These are phyloP conservation scores for Protomyctophum bolini DNA, from an alignment of 2,113 vertebrate species.

Conservation along the genomic window DNA sequence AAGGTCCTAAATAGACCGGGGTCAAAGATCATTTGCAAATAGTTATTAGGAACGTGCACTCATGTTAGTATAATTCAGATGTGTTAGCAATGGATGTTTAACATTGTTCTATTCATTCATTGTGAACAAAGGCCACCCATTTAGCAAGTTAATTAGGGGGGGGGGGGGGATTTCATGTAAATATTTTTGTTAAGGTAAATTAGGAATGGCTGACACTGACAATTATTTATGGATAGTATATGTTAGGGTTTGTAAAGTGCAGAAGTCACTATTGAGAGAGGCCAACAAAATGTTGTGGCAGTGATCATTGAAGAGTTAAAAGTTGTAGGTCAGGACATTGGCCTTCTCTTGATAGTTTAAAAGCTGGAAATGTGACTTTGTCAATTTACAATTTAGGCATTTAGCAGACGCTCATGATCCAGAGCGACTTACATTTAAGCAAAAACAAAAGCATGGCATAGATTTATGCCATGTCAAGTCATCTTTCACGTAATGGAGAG, in stretches of 20 bases:
- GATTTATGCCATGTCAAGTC: no score
- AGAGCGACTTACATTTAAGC: no score
- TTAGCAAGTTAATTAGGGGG: background rate
- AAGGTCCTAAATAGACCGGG: background rate
- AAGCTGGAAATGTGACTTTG: slow-evolving; percentile 25
- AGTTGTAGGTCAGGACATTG: slow-evolving; percentile 24
- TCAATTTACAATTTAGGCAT: no score
- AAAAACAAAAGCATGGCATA: no score
- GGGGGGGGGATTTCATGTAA: background rate
- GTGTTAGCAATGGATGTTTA: background rate
- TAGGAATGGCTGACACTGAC: background rate
- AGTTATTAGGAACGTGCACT: background rate
- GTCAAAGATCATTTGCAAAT: background rate
- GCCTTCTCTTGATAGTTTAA: slow-evolving; percentile 25
- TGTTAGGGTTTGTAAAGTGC: slow-evolving; percentile 11
- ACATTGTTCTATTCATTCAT: no score
- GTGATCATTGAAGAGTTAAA: slow-evolving; percentile 40
- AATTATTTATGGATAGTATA: background rate
- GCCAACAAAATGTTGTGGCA: slow-evolving; percentile 46
- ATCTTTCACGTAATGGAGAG: slow-evolving; percentile 55
- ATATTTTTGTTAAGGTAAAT: background rate
- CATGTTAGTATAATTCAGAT: background rate
- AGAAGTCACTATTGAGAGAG: slow-evolving; percentile 28
- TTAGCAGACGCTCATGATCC: no score
- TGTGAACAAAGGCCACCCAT: background rate